Conservation (phyloP, 2,888 invertebrate genomes). For the Craniophora ligustri region DNA sequence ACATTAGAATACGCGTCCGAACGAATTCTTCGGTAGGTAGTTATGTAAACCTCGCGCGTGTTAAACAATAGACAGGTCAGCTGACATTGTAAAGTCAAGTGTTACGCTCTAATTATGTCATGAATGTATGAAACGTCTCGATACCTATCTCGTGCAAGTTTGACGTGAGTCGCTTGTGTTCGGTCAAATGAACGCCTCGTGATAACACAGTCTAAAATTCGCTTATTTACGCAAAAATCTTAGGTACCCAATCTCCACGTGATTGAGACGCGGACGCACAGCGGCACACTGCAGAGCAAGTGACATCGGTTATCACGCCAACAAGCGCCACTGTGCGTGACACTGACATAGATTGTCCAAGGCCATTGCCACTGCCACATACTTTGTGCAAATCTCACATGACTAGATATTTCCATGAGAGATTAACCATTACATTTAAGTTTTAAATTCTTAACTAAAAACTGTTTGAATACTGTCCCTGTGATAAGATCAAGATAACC, state of each 20-base stretch:
- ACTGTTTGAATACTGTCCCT: conserved; percentile 15
- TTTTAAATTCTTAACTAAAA: conserved; percentile 18
- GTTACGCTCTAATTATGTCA: conserved; percentile 25
- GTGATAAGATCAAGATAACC: conserved; percentile 30
- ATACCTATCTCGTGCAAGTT: conserved; percentile 17
- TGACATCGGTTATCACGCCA: conserved; percentile 52
- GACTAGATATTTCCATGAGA: conserved; percentile 33
- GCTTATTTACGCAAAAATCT: conserved; percentile 7
- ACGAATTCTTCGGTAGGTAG: conserved; percentile 6
- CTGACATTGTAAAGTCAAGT: conserved; percentile 42
- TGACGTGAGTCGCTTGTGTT: conserved; percentile 18
- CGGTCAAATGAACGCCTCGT: conserved; percentile 20
- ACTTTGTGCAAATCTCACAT: conserved; percentile 56
- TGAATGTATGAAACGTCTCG: conserved; percentile 7
- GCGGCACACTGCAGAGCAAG: conserved; percentile 16
- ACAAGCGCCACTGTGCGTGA: conserved; percentile 58
- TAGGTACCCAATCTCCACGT: conserved; percentile 36
- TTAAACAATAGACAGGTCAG: conserved; percentile 47
- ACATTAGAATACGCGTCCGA: not conserved
- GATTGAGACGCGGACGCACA: conserved; percentile 27
- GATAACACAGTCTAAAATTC: conserved; percentile 31
- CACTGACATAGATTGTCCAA: conserved; percentile 66
- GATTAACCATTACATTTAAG: conserved; percentile 45
- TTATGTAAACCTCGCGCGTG: conserved; percentile 37
- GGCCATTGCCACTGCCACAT: conserved; percentile 57